These are phyloP conservation scores for Gila orcuttii DNA, from an alignment of 2,113 vertebrate genomes.

Conservation along the genomic window DNA sequence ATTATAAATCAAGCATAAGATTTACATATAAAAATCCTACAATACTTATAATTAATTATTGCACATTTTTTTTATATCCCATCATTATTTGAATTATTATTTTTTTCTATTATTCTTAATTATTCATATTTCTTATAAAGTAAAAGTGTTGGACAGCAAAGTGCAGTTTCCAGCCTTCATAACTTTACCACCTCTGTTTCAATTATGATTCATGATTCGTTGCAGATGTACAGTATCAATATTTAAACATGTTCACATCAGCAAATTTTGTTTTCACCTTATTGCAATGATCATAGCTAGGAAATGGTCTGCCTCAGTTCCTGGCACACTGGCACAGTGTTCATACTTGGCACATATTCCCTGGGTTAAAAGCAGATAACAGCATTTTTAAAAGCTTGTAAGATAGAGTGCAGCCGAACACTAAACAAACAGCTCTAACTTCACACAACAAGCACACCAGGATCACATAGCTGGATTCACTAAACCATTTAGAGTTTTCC, in stretches of 20 bases:
- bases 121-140: too few species aligned
- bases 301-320: slow-evolving; percentile 19
- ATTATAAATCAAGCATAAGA: background rate
- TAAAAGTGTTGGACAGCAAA: background rate
- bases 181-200: background rate
- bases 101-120: too few species aligned
- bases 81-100: too few species aligned
- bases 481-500: background rate
- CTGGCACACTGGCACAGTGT: slow-evolving; percentile 50
- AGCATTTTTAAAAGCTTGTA: slow-evolving; percentile 63
- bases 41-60: background rate
- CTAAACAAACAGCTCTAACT: slow-evolving; percentile 36
- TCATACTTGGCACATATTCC: slow-evolving; percentile 46
- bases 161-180: background rate
- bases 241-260: slow-evolving; percentile 3
- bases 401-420: slow-evolving; percentile 46
- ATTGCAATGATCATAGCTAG: slow-evolving; percentile 18
- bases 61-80: background rate
- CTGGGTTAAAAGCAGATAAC: slow-evolving; percentile 67
- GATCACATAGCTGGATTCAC: slow-evolving; percentile 52
- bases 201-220: background rate
- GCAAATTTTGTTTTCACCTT: slow-evolving; percentile 8
- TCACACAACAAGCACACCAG: slow-evolving; percentile 39
- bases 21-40: background rate
- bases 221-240: slow-evolving; percentile 7